Conservation (phyloP, 2,797 vertebrate genomes). For the Cynopterus sphinx region DNA sequence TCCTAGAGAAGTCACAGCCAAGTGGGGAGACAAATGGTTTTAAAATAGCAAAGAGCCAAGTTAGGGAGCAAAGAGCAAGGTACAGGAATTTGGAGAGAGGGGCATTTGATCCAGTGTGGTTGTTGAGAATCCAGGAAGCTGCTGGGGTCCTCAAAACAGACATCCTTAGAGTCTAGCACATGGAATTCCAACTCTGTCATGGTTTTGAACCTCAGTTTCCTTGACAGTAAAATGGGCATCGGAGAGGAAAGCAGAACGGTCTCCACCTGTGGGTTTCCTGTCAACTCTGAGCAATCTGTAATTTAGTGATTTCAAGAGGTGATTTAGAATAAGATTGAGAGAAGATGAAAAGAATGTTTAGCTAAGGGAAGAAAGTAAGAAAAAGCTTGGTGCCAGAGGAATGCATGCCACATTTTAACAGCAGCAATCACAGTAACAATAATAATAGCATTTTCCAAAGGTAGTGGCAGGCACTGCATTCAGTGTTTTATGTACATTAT, state of each 20-base stretch:
- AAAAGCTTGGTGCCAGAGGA: neutral
- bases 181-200: neutral
- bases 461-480: too few species aligned
- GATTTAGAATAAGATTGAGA: neutral
- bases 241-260: neutral
- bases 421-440: neutral
- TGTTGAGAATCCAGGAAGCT: neutral
- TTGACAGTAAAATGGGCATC: neutral
- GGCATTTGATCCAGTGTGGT: neutral
- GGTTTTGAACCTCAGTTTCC: neutral
- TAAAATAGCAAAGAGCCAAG: neutral
- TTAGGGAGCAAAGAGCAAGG: neutral
- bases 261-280: neutral
- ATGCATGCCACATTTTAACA: neutral
- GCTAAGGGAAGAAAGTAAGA: neutral
- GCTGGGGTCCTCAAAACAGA: neutral
- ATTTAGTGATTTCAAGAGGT: neutral
- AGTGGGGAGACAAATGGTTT: neutral
- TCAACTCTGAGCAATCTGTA: neutral
- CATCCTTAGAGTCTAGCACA: too few species aligned
- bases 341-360: neutral
- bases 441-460: neutral
- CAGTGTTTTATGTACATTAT: neutral
- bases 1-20: neutral
- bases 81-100: neutral